Evolutionary conservation across 2,888 invertebrate genomes (phyloP), one percentile per base, ranked within the genome.

Genomic region (Drosophila barbarae): DNA sequence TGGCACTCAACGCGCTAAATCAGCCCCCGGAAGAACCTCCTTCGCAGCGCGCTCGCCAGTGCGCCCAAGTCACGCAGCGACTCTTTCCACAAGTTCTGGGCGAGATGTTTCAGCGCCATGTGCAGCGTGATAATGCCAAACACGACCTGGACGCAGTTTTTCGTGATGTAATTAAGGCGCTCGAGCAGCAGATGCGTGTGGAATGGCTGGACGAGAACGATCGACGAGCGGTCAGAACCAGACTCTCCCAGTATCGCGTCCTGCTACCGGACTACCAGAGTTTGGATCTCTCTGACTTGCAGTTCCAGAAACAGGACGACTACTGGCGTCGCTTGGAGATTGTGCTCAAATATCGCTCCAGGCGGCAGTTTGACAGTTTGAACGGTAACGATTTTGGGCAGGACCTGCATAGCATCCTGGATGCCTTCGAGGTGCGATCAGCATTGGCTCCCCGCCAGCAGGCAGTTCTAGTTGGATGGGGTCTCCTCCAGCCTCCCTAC

Each of bases 51-150:
- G 69, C 72, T 0, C 69, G 67, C 0, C 74, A 84, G 15, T 88
- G 88, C 41, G 77, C 73, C 3, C 73, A 73, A 9, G 61, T 85
- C 9, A 65, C 79, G 4, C 73, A 86, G 53, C 74, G 75, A 0
- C 77, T 85, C 26, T 87, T 89, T n/a, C 86, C 88, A 0, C 83
- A 85, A 28, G 70, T 77, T 0, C 36, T 88, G 26, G 88, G 89
- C 1, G 85, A 87, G 41, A 73, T 89, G 55, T 88, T 85, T 30
- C 75, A 76, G 13, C 69, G 77, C 1, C 74, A 74, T 32, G 76
- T 79, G 21, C 59, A 75, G 3, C 73, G 74, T 0, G 64, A 55
- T 2, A 76, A 82, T 26, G 67, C 70, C 5, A 67, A 74, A 5
- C 42, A 73, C 5, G 88, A 88, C 50, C 39, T 82, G 30, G 73